Base-by-base conservation (phyloP, 1,140 invertebrate genomes). In the Pseudoatta argentina region DNA sequence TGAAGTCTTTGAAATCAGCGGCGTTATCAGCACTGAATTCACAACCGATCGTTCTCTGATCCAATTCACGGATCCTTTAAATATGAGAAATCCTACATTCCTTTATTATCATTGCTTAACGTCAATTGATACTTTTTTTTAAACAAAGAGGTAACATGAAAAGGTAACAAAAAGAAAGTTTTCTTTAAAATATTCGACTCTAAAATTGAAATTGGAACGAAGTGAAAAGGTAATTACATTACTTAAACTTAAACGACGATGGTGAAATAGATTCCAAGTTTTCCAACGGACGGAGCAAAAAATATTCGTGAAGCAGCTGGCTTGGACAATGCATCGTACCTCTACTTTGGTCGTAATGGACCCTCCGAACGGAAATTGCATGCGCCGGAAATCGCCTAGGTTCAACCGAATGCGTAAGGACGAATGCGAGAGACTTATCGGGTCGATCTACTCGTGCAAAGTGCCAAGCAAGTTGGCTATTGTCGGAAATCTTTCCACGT, bases 361-460 rank as follows among this genome's bases (percentile, higher is more conserved):
- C 93, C 91, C 92, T 92, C 89, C 90, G 72, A 86, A 91, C 93
- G 94, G 94, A 94, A 94, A 91, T 91, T 89, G 88, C 88, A 77
- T 90, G 87, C 93, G 87, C 82, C 92, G 93, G 94, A 94, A 94
- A 92, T 91, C 91, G 89, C 85, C 93, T 94, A 92, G 91, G 91
- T 93, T 93, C 92, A 87, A 90, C 88, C 85, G 91, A 91, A 78
- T 87, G 88, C 89, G 91, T 90, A 91, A 92, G 92, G 92, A 93
- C 89, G 86, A 93, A 82, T 91, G 77, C 55, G 77, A 86, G 79
- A 44, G 64, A 63, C 69, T 55, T 87, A 87, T 91, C 89, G 55
- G 30, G 55, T 39, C 66, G 21, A 66, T 90, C 87, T 87, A 88
- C 66, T 82, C 63, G 34, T 39, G 75, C 61, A 61, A 75, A 83